A percentile compares a stretch with the other conserved stretches of the same genome.
These are phyloP conservation scores for Anguilla rostrata DNA, from an alignment of 2,113 vertebrate species.

Conservation along the genomic window DNA sequence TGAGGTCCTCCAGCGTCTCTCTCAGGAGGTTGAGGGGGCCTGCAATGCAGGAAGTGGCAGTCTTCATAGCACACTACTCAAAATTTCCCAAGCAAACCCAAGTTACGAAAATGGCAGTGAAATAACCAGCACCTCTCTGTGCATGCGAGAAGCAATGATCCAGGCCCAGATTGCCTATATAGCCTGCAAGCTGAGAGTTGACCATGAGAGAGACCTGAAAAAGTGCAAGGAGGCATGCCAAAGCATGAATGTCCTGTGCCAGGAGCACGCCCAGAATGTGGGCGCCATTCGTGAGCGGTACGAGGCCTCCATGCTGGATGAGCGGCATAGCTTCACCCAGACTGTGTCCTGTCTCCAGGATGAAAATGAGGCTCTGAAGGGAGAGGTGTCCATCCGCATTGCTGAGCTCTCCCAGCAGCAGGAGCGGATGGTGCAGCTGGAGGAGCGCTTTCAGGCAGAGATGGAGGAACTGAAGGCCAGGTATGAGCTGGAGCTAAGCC, in stretches of 20 bases:
- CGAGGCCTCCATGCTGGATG: constrained; percentile 75
- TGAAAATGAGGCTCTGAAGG: constrained; percentile 79
- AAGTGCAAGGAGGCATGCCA: constrained; percentile 75
- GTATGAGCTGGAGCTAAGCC: constrained; percentile 74
- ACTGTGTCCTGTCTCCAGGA: constrained; percentile 70
- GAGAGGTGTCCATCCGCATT: constrained; percentile 71
- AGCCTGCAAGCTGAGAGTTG: constrained; percentile 77
- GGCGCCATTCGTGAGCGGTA: constrained; percentile 76
- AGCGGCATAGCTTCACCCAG: constrained; percentile 74
- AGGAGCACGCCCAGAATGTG: constrained; percentile 73
- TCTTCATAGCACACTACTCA: constrained; percentile 70
- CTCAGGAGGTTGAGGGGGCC: constrained; percentile 74
- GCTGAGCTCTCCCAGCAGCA: constrained; percentile 68
- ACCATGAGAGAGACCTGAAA: constrained; percentile 76
- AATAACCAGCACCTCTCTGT: constrained; percentile 70
- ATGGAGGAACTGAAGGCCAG: constrained; percentile 68
- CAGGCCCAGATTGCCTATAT: constrained; percentile 90
- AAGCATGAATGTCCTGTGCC: constrained; percentile 71
- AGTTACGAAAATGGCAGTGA: constrained; percentile 59
- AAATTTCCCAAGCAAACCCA: constrained; percentile 67
- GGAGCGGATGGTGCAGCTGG: constrained; percentile 68
- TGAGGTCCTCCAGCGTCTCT: constrained; percentile 72
- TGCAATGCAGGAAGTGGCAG: constrained; percentile 56
- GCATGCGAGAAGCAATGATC: constrained; percentile 85
- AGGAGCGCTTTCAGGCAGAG: constrained; percentile 67